Percentiles rank a stretch among this genome's conserved stretches.
Conservation (phyloP, 2,888 invertebrate species). For the Hypomecis punctinalis region DNA sequence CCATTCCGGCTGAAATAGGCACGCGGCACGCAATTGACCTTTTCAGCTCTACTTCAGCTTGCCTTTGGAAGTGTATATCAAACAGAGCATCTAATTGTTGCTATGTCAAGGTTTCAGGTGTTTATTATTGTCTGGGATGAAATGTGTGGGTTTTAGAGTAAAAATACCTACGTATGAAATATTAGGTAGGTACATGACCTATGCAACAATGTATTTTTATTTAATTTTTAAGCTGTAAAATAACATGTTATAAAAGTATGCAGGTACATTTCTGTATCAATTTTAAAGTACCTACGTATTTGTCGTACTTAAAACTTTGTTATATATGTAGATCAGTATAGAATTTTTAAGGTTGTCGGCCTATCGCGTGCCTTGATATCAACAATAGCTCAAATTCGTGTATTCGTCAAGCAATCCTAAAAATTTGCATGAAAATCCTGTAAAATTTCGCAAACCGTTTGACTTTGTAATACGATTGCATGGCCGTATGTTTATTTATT, state of each 20-base stretch:
- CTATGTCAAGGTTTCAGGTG: background rate
- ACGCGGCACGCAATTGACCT: constrained; percentile 47
- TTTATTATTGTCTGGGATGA: background rate
- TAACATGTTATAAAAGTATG: too few relatives aligned
- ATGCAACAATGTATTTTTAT: too few relatives aligned
- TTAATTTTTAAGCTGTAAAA: too few relatives aligned
- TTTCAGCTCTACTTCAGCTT: constrained; percentile 32
- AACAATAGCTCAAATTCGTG: constrained; percentile 35
- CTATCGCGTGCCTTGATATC: constrained; percentile 55
- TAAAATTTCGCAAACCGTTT: constrained; percentile 57
- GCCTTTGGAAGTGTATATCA: constrained; percentile 10
- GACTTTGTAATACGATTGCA: constrained; percentile 54
- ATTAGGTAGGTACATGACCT: too few relatives aligned
- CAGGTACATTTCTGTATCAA: too few relatives aligned
- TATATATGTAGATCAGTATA: background rate
- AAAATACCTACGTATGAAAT: too few relatives aligned
- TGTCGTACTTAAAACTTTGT: too few relatives aligned
- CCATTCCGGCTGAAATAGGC: constrained; percentile 45
- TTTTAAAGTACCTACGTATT: too few relatives aligned
- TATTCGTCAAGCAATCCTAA: constrained; percentile 51
- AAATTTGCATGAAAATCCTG: constrained; percentile 64
- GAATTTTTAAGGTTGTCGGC: constrained; percentile 49
- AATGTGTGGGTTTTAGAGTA: background rate
- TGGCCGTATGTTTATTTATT: constrained; percentile 32
- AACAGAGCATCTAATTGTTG: constrained; percentile 11